Base-by-base conservation (phyloP, 2,888 invertebrate genomes). In the Hypolimnas misippus region DNA sequence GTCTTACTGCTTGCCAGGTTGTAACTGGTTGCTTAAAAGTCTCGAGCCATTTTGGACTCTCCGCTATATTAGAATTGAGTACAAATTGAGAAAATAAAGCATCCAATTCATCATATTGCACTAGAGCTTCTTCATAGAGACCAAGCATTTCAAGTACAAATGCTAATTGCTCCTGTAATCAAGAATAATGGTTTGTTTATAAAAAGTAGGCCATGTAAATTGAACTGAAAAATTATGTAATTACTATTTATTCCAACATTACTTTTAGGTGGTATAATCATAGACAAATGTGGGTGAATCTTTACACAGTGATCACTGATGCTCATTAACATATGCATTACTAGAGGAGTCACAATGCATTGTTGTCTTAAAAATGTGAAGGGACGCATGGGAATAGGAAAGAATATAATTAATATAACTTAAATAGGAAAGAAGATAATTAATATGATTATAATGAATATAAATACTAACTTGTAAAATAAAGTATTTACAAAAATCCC, bases 81-180 rank as follows among this genome's bases (percentile, higher is more conserved):
- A 99, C 96, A 89, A 98, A 98, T 91, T 99, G 98, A 1, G 98
- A 98, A 85, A 99, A 98, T 72, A 99, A 93, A 54, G 98, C 98
- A 91, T 99, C 98, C 77, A 99, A 92, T 89, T 99, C 99, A 83
- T 99, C 99, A 83, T 98, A 99, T 80, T 99, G 99, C 59, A 99
- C 97, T 71, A 99, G 91, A 12, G 98, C 97, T 89, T 99, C 98
- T 71, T 98, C 98, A 78, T 97, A 96, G 69, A 99, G 93, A 62
- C 97, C 97, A 70, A 99, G 90, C 96, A 98, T 98, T 93, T 98
- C 97, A 76, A 98, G 93, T 69, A 98, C 97, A 87, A 98, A 97
- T 63, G 98, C 98, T 73, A 99, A 93, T 91, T 99, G 98, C 92
- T 99, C 98, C 96, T 98, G 93, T 60, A 92, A 90, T 21, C n/a